phyloP scores from a whole-genome alignment of 1,140 invertebrate species.

The Arctopsyche grandis region DNA sequence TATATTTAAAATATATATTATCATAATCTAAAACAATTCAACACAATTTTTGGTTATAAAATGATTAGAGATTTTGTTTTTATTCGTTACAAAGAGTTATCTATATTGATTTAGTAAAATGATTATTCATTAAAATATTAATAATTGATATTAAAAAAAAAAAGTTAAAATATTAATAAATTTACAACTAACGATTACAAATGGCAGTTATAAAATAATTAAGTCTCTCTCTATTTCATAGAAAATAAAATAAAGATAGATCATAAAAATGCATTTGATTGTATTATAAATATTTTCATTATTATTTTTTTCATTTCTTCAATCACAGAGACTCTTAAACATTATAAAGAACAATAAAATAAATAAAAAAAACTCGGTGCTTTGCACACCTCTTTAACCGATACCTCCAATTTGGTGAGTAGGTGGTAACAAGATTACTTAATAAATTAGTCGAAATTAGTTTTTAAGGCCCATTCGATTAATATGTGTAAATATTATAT shows the following conservation, averaged over 20 bases:
- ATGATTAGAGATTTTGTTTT: slow-evolving; percentile 52
- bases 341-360: slow-evolving; percentile 6
- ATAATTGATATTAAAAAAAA: not conserved
- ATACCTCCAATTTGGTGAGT: slow-evolving; percentile 17
- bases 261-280: not conserved
- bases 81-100: slow-evolving; percentile 32
- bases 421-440: slow-evolving; percentile 8
- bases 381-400: not conserved
- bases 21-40: slow-evolving; percentile 32
- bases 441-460: not conserved
- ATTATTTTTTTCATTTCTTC: not conserved
- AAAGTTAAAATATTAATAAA: slow-evolving; percentile 30
- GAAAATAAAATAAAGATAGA: not conserved
- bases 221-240: slow-evolving; percentile 1
- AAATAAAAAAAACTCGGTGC: not conserved
- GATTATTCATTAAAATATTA: slow-evolving; percentile 17
- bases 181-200: slow-evolving; percentile 30
- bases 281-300: too few species aligned
- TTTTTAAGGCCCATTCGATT: slow-evolving; percentile 13
- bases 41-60: slow-evolving; percentile 54
- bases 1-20: slow-evolving; percentile 29
- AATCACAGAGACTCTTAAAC: not conserved
- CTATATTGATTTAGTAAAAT: slow-evolving; percentile 22
- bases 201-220: slow-evolving; percentile 28
- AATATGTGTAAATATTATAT: slow-evolving; percentile 1